phyloP scores from a whole-genome alignment of 2,113 vertebrate species.

The Xiphorhynchus elegans region DNA sequence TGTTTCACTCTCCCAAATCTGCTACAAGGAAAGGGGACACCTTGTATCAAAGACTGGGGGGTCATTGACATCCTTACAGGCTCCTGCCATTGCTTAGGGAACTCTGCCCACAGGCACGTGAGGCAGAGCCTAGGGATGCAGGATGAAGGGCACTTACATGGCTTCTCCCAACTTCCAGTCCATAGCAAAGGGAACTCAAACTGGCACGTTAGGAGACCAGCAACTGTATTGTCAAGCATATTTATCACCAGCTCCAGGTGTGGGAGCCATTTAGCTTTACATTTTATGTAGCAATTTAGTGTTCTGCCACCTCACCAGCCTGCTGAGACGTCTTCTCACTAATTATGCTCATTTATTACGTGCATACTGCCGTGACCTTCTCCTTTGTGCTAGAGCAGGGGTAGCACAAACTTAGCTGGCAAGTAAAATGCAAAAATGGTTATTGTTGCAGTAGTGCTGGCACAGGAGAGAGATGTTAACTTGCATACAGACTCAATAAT shows the following conservation, averaged over 20 bases:
- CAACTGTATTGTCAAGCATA: not conserved
- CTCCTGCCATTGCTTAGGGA: not conserved
- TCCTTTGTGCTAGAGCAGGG: constrained; percentile 43
- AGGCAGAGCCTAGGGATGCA: not conserved
- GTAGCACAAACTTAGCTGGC: constrained; percentile 56
- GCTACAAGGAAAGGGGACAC: not conserved
- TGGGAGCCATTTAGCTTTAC: constrained; percentile 11
- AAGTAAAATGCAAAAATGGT: constrained; percentile 45
- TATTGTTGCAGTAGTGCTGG: constrained; percentile 45
- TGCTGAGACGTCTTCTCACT: constrained; percentile 66
- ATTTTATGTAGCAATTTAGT: constrained; percentile 27
- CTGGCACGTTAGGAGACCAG: not conserved
- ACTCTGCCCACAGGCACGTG: not conserved
- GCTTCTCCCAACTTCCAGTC: not conserved
- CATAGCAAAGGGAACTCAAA: not conserved
- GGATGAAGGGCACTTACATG: not conserved
- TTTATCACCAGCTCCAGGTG: constrained; percentile 18
- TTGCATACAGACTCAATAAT: constrained; percentile 71
- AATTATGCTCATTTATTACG: constrained; percentile 72
- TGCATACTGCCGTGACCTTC: not conserved
- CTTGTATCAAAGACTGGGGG: not conserved
- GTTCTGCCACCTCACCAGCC: constrained; percentile 40
- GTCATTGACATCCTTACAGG: not conserved
- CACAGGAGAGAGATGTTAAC: constrained; percentile 67
- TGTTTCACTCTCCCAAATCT: not conserved